Evolutionary conservation across 2,797 vertebrate genomes (phyloP), one percentile per base, ranked within the genome.

Genomic region (Mormyrops attenuatus): DNA sequence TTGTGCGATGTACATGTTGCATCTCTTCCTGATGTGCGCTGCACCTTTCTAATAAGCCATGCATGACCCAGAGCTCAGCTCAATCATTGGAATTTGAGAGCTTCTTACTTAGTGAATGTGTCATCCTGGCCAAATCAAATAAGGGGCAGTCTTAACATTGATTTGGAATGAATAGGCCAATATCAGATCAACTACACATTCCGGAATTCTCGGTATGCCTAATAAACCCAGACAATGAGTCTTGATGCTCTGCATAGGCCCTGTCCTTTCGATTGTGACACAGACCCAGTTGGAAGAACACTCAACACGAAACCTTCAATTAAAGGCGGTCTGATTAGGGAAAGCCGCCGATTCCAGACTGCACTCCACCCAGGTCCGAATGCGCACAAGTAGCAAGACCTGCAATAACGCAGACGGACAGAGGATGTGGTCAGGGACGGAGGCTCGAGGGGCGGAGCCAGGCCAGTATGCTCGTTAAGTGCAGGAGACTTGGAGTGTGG

Each of bases 321-420:
- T 96, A 96, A 93, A 95, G 96, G 92, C 94, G 95, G 96, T 95
- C 95, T 95, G 95, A 96, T 96, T 97, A 96, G 95, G 93, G 95
- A 95, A 55, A 94, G 94, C 95, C 95, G 95, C 95, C 94, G 90
- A 95, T 94, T 94, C 94, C 92, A 93, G 93, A 94, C 95, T 92
- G 94, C 95, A 69, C 30, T 92, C 88, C 93, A 94, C 94, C 94
- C 95, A 95, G 95, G 95, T 95, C 94, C 94, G 91, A 94, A 94
- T 93, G 93, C 95, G 95, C 92, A 94, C 95, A 96, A 96, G 96
- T 96, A 96, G 95, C 93, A 95, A 95, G 96, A 41, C 17, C 80
- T 94, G 93, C 94, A 92, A 20, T 94, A 94, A 96, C 93, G 91
- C 94, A 95, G 92, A 93, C 91, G 17, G 17, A 77, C 34, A 77